Conservation (phyloP, 1,140 invertebrate genomes). For the Macrobrachium rosenbergii region DNA sequence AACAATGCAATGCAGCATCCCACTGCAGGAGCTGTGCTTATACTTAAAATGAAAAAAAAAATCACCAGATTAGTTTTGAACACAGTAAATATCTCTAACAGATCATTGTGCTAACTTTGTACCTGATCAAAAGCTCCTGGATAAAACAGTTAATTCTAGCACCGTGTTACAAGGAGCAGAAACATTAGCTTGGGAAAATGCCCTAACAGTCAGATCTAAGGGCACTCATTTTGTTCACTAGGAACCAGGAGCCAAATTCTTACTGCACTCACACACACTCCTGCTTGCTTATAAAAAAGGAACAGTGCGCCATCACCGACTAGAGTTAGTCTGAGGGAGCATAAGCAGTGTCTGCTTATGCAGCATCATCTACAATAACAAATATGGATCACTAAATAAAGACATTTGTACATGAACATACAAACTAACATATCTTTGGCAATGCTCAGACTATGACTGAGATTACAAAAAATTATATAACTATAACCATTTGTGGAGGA, state of each 20-base stretch:
- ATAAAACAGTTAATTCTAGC: constrained; percentile 49
- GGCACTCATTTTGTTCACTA: constrained; percentile 55
- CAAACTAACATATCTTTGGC: constrained; percentile 65
- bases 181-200: constrained; percentile 43
- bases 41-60: constrained; percentile 6
- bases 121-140: constrained; percentile 57
- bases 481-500: constrained; percentile 46
- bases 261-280: constrained; percentile 44
- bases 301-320: constrained; percentile 60
- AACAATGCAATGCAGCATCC: constrained; percentile 44
- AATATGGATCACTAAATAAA: constrained; percentile 61
- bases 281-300: constrained; percentile 46
- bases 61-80: constrained; percentile 36
- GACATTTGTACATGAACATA: constrained; percentile 65
- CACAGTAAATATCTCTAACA: constrained; percentile 41
- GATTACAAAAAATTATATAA: constrained; percentile 64
- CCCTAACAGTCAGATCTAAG: constrained; percentile 55
- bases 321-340: constrained; percentile 64
- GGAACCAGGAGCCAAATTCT: constrained; percentile 57
- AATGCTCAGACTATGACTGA: constrained; percentile 62
- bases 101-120: constrained; percentile 64
- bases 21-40: constrained; percentile 52
- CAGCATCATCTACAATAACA: constrained; percentile 59
- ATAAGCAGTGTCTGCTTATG: constrained; percentile 53
- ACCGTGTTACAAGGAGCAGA: constrained; percentile 54